Evolutionary conservation across 2,113 vertebrate genomes (phyloP).

Genomic region (Pogona vitticeps): DNA sequence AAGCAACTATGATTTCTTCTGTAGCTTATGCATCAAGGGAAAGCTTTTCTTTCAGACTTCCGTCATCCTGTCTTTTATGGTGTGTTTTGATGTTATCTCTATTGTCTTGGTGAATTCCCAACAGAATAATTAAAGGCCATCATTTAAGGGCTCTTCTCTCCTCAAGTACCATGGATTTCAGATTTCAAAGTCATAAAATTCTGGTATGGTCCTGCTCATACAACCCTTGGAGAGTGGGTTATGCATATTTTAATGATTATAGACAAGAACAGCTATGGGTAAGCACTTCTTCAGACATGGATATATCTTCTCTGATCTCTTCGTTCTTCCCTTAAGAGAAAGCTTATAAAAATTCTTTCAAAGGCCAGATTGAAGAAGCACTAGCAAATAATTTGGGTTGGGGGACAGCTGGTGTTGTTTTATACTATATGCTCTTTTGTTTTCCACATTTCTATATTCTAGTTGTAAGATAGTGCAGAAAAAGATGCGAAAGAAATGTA

Average conservation of each 20-base stretch:
- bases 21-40: conserved; percentile 39
- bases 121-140: conserved; percentile 26
- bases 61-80: conserved; percentile 26
- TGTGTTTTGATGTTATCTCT: conserved; percentile 33
- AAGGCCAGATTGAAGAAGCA: neutral
- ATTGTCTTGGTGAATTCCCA: conserved; percentile 29
- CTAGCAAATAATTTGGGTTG: neutral
- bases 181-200: conserved; percentile 40
- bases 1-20: conserved; percentile 36
- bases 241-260: conserved; percentile 34
- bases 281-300: neutral
- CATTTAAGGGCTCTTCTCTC: conserved; percentile 6
- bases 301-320: neutral
- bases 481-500: too few species aligned
- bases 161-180: conserved; percentile 33
- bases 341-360: neutral
- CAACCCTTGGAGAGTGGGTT: neutral
- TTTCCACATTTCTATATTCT: too few species aligned
- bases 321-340: neutral
- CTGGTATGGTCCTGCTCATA: conserved; percentile 13
- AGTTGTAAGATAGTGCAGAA: too few species aligned
- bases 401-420: too few species aligned
- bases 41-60: conserved; percentile 46
- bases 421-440: too few species aligned
- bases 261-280: conserved; percentile 25